phyloP scores from a whole-genome alignment of 2,888 invertebrate species.

The Erannis defoliaria region DNA sequence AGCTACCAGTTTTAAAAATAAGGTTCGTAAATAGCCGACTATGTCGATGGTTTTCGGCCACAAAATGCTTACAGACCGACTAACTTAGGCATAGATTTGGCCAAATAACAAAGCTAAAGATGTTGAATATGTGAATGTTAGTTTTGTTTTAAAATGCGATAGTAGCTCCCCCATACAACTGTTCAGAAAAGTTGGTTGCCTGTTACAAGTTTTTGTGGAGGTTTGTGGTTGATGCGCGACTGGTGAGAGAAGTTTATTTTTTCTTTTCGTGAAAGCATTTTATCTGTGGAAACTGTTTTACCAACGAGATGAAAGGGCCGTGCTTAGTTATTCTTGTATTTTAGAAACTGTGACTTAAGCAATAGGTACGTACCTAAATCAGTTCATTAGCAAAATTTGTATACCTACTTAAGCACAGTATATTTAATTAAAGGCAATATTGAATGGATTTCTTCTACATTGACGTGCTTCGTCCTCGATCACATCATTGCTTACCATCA shows the following conservation, averaged over 20 bases:
- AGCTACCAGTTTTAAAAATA: conserved; percentile 45
- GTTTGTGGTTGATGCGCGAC: conserved; percentile 39
- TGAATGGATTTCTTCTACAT: no score
- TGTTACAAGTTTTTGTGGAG: conserved; percentile 48
- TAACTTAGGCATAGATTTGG: neutral
- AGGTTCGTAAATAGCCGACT: conserved; percentile 33
- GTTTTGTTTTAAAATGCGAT: neutral
- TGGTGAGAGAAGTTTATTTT: conserved; percentile 9
- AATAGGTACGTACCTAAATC: neutral
- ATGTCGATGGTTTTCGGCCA: conserved; percentile 43
- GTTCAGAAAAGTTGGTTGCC: neutral
- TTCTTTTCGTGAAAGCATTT: conserved; percentile 26
- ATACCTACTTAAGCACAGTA: no score
- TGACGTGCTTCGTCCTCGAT: no score
- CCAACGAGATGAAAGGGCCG: conserved; percentile 15
- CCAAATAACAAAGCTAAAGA: neutral
- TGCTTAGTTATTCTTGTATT: conserved; percentile 5
- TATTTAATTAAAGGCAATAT: no score
- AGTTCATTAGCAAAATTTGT: no score
- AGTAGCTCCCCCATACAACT: neutral
- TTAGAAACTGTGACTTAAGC: neutral
- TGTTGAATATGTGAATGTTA: neutral
- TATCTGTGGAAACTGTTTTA: conserved; percentile 31
- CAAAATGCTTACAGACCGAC: conserved; percentile 39
- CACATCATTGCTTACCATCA: no score